phyloP scores from a whole-genome alignment of 2,113 vertebrate species.

The Osmerus mordax region DNA sequence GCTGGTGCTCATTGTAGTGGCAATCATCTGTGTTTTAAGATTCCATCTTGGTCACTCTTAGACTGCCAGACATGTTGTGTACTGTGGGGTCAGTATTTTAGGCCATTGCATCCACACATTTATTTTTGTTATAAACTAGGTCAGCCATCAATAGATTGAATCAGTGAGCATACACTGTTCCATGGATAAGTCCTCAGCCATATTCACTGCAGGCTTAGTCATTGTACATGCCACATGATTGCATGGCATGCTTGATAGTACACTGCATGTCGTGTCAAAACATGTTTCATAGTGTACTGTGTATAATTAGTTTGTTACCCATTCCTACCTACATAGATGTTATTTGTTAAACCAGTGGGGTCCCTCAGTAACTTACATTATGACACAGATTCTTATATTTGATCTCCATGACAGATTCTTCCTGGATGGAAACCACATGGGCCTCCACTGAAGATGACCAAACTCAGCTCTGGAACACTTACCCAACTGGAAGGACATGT shows the following conservation, averaged over 20 bases:
- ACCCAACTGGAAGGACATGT: slow-evolving; percentile 78
- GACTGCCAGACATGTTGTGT: no score
- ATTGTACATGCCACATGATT: not conserved
- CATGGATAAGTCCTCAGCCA: no score
- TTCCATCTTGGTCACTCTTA: slow-evolving; percentile 17
- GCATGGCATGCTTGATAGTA: not conserved
- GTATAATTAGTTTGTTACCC: no score
- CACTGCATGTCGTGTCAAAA: no score
- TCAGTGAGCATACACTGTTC: no score
- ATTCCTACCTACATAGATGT: no score
- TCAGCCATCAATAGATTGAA: no score
- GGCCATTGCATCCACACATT: no score
- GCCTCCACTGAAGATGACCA: slow-evolving; percentile 69
- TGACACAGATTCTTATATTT: slow-evolving; percentile 18
- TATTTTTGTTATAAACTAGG: no score
- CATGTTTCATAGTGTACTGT: not conserved
- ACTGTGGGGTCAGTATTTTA: no score
- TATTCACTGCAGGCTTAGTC: not conserved
- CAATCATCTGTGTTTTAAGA: slow-evolving; percentile 39
- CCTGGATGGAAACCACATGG: slow-evolving; percentile 68
- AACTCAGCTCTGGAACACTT: slow-evolving; percentile 79
- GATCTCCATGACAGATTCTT: slow-evolving; percentile 64
- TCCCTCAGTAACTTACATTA: not conserved
- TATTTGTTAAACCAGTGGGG: not conserved
- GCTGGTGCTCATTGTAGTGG: slow-evolving; percentile 41